These are phyloP conservation scores for Brachycybe producta DNA, from an alignment of 2,888 invertebrate species.

Conservation along the genomic window DNA sequence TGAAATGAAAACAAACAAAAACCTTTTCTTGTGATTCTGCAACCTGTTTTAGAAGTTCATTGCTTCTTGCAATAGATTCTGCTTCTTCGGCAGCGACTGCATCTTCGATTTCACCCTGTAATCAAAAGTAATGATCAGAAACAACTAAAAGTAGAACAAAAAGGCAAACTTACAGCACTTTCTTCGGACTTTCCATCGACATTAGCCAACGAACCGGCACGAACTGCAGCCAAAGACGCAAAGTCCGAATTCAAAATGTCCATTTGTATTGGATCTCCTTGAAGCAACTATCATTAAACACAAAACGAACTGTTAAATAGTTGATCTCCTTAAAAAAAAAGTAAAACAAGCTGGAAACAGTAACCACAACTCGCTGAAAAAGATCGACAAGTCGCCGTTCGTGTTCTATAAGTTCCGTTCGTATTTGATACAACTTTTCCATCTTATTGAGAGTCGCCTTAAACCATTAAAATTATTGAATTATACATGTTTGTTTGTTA, in stretches of 20 bases:
- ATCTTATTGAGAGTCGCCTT: constrained; percentile 11
- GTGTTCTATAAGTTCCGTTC: constrained; percentile 11
- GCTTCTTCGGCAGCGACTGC: background rate
- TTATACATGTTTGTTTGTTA: background rate
- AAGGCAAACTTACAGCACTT: background rate
- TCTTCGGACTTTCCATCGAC: constrained; percentile 4
- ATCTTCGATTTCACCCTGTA: background rate
- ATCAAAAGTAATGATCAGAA: background rate
- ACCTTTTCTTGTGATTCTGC: constrained; percentile 20
- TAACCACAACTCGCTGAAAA: constrained; percentile 8
- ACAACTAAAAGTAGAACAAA: background rate
- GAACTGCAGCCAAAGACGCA: background rate
- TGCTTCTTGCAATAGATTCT: constrained; percentile 6
- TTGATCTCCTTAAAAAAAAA: background rate
- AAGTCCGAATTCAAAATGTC: constrained; percentile 1
- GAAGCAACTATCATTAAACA: background rate
- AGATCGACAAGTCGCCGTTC: constrained; percentile 10
- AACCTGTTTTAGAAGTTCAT: constrained; percentile 17
- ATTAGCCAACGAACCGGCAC: background rate
- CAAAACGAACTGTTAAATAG: background rate
- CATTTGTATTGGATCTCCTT: background rate
- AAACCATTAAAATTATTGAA: too few species aligned
- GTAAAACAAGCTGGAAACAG: background rate
- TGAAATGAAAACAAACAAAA: background rate
- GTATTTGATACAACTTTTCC: constrained; percentile 5